Base-by-base conservation (phyloP, 2,888 invertebrate genomes). In the Diachrysia chrysitis region DNA sequence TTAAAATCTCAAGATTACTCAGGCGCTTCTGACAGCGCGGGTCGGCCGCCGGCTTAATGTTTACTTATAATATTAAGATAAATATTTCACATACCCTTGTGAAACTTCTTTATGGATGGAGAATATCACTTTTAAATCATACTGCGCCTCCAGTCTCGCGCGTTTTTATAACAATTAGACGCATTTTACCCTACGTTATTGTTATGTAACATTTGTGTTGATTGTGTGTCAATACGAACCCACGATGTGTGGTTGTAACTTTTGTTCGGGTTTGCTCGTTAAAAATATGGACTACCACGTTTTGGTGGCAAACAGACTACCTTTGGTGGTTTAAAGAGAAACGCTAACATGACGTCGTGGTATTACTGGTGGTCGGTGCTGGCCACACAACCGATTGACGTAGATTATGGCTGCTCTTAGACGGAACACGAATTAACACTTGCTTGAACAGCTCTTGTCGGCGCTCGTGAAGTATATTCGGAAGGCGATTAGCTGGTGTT, bases 41-140 rank as follows among this genome's bases (percentile, higher is more conserved):
- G 82, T 83, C 84, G 73, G 86, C 87, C 70, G 86, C 87, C 70
- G 70, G 71, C 71, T 89, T 92, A 89, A 91, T 91, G 95, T 95
- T 95, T 94, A 95, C 95, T 93, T 95, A 95, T 95, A 94, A 94
- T 94, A 95, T 95, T 94, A 95, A 92, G 93, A 91, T 94, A 95
- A 94, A 95, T 94, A 95, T 95, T 95, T 95, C 95, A 93, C 95
- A 94, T 90, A 88, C 84, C 85, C 88, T 90, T 90, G 95, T 94
- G 95, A 95, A 95, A 93, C 93, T 92, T 90, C 93, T 94, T 95
- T 94, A 95, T 93, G 93, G 93, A 89, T 92, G 90, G 92, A 93
- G 92, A 94, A 94, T 94, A 95, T 94, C 92, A 93, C 93, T 93
- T 93, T 92, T 91, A 93, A 93, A 93, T 93, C 93, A 91, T 92